Evolutionary conservation across 35 echinoderm and acorn worm species (phyloP), one percentile per base, ranked within the genome.

Genomic region (Diadema setosum): DNA sequence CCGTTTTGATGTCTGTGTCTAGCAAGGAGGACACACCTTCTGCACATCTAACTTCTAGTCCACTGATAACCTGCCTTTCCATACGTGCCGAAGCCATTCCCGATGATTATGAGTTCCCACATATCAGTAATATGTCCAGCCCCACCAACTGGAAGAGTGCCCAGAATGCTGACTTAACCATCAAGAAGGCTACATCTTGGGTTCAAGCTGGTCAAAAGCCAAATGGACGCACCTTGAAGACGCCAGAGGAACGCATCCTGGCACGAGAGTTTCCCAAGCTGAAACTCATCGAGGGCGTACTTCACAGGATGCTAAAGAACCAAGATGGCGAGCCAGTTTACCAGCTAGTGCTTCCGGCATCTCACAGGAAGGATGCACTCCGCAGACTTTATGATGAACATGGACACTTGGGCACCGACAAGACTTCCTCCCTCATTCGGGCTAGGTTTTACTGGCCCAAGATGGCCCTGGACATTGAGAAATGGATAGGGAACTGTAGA

Each of bases 371-470:
- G 12, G 21, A 85, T 11, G 82, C 90, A 5, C 7, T 85, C 0
- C 16, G 30, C 16, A 21, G 39, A 7, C 9, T 86, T 0, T 84
- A 92, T 39, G 45, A 93, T 78, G 70, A 93, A 11, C 32, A 87
- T 41, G 91, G 84, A 18, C 91, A 93, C 45, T 34, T 93, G 12
- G 90, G 83, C 7, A 12, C 33, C 8, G 90, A 92, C 17, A 42
- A 83, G 15, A 82, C 83, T 2, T 11, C 75, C 23, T 83, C 87
- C 29, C 30, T 93, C 35, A n/a, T 56, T 2, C 20, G 85, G 33
- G 78, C 50, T 35, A 0, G 85, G 9, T 93, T 83, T 60, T 89
- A 70, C 35, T 93, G 85, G 85, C 76, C 85, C 0, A 20, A 56
- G 12, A 93, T 93, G 91, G 26, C 36, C 41, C 8, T 6, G 4